These are phyloP conservation scores for Achatina immaculata DNA, from an alignment of 1,140 invertebrate genomes.

Conservation along the genomic window DNA sequence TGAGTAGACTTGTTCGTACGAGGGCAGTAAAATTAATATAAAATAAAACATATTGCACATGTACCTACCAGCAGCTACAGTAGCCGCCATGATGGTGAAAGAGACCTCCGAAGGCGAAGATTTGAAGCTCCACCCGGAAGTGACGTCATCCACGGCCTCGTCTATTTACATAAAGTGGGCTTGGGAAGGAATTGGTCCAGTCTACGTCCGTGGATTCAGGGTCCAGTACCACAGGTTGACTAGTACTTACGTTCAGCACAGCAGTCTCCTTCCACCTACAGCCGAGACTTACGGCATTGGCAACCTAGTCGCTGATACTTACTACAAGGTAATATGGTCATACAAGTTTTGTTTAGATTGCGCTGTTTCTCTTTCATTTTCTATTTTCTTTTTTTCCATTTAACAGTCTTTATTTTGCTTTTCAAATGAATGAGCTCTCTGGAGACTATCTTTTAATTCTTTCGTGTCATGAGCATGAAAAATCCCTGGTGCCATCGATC, in stretches of 20 bases:
- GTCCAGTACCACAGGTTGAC: slow-evolving; percentile 59
- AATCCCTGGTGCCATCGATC: too few species aligned
- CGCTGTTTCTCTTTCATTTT: not conserved
- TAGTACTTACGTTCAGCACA: slow-evolving; percentile 61
- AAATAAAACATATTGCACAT: not conserved
- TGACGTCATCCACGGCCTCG: slow-evolving; percentile 51
- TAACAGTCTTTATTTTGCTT: not conserved
- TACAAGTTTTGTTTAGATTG: not conserved
- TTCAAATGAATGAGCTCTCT: not conserved
- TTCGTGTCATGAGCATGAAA: not conserved
- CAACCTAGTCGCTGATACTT: slow-evolving; percentile 64
- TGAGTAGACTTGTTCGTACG: not conserved
- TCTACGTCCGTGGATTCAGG: slow-evolving; percentile 25
- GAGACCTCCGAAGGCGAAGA: slow-evolving; percentile 4
- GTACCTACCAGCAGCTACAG: slow-evolving; percentile 21
- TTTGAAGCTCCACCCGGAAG: slow-evolving; percentile 31
- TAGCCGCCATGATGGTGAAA: slow-evolving; percentile 30
- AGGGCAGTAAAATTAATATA: not conserved
- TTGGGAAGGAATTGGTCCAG: not conserved
- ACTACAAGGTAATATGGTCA: slow-evolving; percentile 53
- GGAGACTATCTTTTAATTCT: not conserved
- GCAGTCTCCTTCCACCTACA: slow-evolving; percentile 49
- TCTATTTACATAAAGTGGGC: slow-evolving; percentile 58
- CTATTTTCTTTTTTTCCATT: not conserved
- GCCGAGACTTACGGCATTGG: slow-evolving; percentile 50